Evolutionary conservation across 1,140 invertebrate genomes (phyloP), one percentile per base, ranked within the genome.

Genomic region (Heliconius melpomene): DNA sequence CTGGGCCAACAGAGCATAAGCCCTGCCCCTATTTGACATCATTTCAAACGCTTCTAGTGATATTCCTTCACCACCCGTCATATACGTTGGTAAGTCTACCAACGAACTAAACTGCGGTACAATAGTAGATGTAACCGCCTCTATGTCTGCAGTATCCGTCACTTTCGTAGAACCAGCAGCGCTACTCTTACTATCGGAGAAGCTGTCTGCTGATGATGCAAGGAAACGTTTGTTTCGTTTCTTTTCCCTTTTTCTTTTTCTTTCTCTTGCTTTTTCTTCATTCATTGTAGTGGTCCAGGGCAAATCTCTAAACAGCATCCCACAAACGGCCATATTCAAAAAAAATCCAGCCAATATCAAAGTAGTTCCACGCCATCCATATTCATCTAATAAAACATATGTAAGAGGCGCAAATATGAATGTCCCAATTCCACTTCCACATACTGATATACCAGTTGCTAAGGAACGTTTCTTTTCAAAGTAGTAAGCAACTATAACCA

Each of bases 401-500:
- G 97, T 98, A n/a, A 98, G 87, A 0, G 98, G 98, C 1, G 98
- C 97, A 91, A 99, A 98, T 74, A 99, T 96, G 89, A 99, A 98
- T 0, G 98, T 99, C 2, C 98, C 97, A 66, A 98, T 97, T 9
- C 97, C 97, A 86, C 97, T 98, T 0, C 98, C 98, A 88, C 98
- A 98, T 1, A 99, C 98, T 0, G 98, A 97, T 32, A 99, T 95
- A 1, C 98, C 98, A 1, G 98, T 99, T 0, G 98, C 98, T 70
- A 99, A 96, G 0, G 98, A 98, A 74, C 98, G 94, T 87, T 96
- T 97, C 85, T 98, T 98, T 85, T 99, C 98, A 91, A 99, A 99
- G 91, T 99, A 99, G 89, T 98, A 99, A 2, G 98, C 98, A 5
- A 99, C 98, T 83, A 98, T 98, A 0, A 99, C 98, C 2, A 98